phyloP scores from a whole-genome alignment of 2,888 invertebrate species.

The Nymphalis c-album region DNA sequence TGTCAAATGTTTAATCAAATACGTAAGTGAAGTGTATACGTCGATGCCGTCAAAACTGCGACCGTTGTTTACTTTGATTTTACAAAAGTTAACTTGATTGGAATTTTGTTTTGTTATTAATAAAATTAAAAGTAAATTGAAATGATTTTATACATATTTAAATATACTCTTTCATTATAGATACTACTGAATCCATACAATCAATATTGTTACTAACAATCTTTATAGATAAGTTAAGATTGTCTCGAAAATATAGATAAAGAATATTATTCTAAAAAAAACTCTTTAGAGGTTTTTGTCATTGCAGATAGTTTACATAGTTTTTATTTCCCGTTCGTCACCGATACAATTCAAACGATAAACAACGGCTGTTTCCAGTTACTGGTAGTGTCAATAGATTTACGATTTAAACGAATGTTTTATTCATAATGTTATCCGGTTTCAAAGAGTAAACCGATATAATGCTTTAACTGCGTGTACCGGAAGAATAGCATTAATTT shows the following conservation, averaged over 20 bases:
- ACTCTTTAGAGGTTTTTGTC: background rate
- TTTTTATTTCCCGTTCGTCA: background rate
- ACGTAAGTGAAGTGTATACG: conserved; percentile 10
- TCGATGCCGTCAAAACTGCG: background rate
- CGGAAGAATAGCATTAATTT: background rate
- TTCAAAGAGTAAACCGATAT: background rate
- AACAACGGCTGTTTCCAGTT: background rate
- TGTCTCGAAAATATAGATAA: background rate
- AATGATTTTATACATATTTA: background rate
- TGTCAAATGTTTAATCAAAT: background rate
- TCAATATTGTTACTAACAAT: conserved; percentile 5
- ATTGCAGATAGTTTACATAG: background rate
- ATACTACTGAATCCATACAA: background rate
- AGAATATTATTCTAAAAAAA: background rate
- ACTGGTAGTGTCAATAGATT: conserved; percentile 1
- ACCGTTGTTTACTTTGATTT: no score
- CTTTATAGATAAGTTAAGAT: background rate
- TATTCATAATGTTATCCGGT: conserved; percentile 3
- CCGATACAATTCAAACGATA: background rate
- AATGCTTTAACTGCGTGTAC: conserved; percentile 2
- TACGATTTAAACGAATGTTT: conserved; percentile 3
- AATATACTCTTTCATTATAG: background rate
- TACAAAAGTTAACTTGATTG: no score
- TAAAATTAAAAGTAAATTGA: background rate
- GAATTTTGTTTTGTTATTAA: conserved; percentile 9